phyloP scores from a whole-genome alignment of 2,888 invertebrate genomes.

The Cephonodes hylas region DNA sequence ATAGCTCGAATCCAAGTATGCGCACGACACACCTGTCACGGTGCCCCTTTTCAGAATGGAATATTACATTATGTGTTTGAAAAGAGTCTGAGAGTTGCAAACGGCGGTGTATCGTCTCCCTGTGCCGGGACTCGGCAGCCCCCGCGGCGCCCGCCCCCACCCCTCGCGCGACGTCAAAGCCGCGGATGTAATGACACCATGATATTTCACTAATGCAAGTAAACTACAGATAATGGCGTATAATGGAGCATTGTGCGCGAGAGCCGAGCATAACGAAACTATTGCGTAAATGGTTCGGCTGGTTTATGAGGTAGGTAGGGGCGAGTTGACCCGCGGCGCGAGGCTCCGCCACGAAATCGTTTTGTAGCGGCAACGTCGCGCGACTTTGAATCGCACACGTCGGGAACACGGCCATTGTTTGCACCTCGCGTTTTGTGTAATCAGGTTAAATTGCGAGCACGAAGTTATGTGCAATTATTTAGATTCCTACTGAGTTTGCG shows the following conservation, averaged over 20 bases:
- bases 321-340: neutral
- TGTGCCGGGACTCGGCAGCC: neutral
- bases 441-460: neutral
- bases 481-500: neutral
- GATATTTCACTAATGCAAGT: slow-evolving; percentile 31
- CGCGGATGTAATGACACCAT: slow-evolving; percentile 36
- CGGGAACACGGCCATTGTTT: neutral
- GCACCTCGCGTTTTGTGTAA: neutral
- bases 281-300: slow-evolving; percentile 22
- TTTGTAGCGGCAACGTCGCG: neutral
- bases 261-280: slow-evolving; percentile 28
- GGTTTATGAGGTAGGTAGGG: neutral
- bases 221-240: slow-evolving; percentile 37
- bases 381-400: neutral
- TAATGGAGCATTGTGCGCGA: slow-evolving; percentile 33
- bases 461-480: neutral
- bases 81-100: slow-evolving; percentile 37
- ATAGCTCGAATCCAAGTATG: slow-evolving; percentile 64
- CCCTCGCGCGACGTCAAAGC: slow-evolving; percentile 32
- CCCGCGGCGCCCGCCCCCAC: neutral
- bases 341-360: neutral
- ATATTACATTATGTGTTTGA: slow-evolving; percentile 71
- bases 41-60: slow-evolving; percentile 52
- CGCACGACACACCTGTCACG: slow-evolving; percentile 67
- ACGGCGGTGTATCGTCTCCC: slow-evolving; percentile 19